Evolutionary conservation across 1,140 invertebrate species (phyloP).

Genomic region (Bombyx mori): ASM3026992v2 NC_085118.1:527501-528000

Average conservation of each 20-base stretch:
- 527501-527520: too few relatives aligned
- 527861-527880: slow-evolving; percentile 65
- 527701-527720: slow-evolving; percentile 61
- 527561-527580: too few relatives aligned
- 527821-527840: slow-evolving; percentile 58
- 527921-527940: too few relatives aligned
- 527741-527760: slow-evolving; percentile 61
- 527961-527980: too few relatives aligned
- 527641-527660: slow-evolving; percentile 3
- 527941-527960: too few relatives aligned
- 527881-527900: slow-evolving; percentile 26
- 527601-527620: too few relatives aligned
- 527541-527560: too few relatives aligned
- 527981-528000: too few relatives aligned
- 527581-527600: too few relatives aligned
- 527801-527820: slow-evolving; percentile 31
- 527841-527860: slow-evolving; percentile 60
- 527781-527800: background rate
- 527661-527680: slow-evolving; percentile 47
- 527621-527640: background rate
- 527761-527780: too few relatives aligned
- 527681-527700: slow-evolving; percentile 65
- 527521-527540: too few relatives aligned
- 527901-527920: too few relatives aligned
- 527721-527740: slow-evolving; percentile 64